A percentile compares a stretch with the other conserved stretches of the same genome.
Conservation (phyloP, 2,113 vertebrate genomes). For the Tetrao urogallus region DNA sequence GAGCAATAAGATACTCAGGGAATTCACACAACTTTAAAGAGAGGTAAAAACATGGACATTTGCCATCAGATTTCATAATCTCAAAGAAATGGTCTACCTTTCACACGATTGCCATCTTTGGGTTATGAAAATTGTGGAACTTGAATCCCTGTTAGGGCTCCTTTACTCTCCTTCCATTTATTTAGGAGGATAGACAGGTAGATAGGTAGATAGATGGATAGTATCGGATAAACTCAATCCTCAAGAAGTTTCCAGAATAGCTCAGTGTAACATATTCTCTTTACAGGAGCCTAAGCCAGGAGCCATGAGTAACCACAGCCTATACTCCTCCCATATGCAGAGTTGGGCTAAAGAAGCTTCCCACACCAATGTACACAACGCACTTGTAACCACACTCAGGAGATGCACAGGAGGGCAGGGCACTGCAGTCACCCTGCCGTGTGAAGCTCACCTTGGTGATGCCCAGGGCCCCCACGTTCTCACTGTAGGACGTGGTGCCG, state of each 20-base stretch:
- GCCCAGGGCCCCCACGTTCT: conserved; percentile 92
- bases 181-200: background rate
- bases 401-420: background rate
- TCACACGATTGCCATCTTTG: background rate
- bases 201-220: background rate
- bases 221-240: background rate
- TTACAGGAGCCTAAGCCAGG: background rate
- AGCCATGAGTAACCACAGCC: background rate
- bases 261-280: background rate
- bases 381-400: background rate
- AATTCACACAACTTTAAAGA: background rate
- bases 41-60: background rate
- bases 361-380: background rate
- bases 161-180: background rate
- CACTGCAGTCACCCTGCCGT: accelerated
- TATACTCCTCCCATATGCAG: accelerated
- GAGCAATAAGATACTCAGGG: background rate
- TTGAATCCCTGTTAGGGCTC: background rate
- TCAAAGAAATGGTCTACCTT: background rate
- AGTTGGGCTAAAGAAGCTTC: background rate
- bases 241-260: background rate
- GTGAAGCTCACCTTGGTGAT: conserved; percentile 88
- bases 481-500: conserved; percentile 94
- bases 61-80: background rate
- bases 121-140: background rate